These are phyloP conservation scores for Osmerus mordax DNA, from an alignment of 2,113 vertebrate genomes.

Conservation along the genomic window DNA sequence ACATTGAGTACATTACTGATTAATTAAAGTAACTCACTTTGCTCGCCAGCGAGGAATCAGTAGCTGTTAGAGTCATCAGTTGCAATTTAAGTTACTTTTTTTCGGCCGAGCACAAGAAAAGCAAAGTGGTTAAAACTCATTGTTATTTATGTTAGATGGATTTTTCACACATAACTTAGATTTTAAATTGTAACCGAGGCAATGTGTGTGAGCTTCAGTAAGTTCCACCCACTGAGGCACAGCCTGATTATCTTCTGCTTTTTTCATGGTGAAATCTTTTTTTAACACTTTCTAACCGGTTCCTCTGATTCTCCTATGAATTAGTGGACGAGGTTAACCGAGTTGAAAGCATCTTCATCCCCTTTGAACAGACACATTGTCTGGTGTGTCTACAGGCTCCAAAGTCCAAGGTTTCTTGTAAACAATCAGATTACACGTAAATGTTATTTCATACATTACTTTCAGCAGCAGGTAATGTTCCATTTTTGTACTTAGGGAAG, in stretches of 20 bases:
- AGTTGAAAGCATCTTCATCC: neutral
- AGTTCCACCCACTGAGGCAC: too few species aligned
- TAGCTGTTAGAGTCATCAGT: conserved; percentile 41
- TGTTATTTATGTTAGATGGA: too few species aligned
- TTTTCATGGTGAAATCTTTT: neutral
- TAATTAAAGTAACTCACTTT: conserved; percentile 59
- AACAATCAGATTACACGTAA: too few species aligned
- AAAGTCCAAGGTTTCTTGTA: too few species aligned
- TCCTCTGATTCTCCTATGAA: too few species aligned
- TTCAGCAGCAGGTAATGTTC: neutral
- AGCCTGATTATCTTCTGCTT: neutral
- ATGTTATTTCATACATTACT: too few species aligned
- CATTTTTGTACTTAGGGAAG: neutral
- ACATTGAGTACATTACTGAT: conserved; percentile 47
- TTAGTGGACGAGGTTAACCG: neutral
- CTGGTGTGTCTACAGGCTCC: neutral
- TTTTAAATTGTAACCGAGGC: too few species aligned
- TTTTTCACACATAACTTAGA: too few species aligned
- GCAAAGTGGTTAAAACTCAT: too few species aligned
- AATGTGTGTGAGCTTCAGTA: too few species aligned
- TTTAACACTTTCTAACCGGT: too few species aligned
- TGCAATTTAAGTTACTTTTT: conserved; percentile 4
- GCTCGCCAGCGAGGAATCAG: conserved; percentile 42
- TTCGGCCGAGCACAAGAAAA: too few species aligned
- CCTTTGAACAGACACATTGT: neutral